These are phyloP conservation scores for Acrobasis consociella DNA, from an alignment of 2,888 invertebrate species.

Conservation along the genomic window DNA sequence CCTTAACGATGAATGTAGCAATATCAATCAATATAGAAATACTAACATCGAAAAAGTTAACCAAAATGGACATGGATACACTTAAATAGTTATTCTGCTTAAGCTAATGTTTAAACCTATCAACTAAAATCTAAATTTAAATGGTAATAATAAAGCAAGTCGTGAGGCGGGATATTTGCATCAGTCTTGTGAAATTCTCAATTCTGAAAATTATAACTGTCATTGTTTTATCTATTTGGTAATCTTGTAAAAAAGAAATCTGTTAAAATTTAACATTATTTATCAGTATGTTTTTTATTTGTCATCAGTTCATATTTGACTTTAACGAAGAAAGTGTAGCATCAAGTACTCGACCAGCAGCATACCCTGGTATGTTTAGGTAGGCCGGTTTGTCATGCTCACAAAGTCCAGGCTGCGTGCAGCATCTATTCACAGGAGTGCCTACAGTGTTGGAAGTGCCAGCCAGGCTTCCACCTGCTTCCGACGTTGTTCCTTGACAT, in stretches of 20 bases:
- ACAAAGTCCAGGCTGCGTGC: slow-evolving; percentile 75
- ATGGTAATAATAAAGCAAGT: slow-evolving; percentile 83
- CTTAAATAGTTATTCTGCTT: slow-evolving; percentile 60
- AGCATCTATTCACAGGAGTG: slow-evolving; percentile 63
- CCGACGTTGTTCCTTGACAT: slow-evolving; percentile 63
- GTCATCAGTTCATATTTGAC: slow-evolving; percentile 75
- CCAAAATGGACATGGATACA: slow-evolving; percentile 42
- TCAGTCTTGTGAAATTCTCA: slow-evolving; percentile 83
- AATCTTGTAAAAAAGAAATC: slow-evolving; percentile 71
- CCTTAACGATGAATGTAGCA: slow-evolving; percentile 6
- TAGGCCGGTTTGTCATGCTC: slow-evolving; percentile 81
- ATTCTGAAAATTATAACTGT: slow-evolving; percentile 78
- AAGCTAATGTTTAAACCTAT: slow-evolving; percentile 66
- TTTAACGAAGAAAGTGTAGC: slow-evolving; percentile 76
- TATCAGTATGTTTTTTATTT: slow-evolving; percentile 38
- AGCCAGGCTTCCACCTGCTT: slow-evolving; percentile 57
- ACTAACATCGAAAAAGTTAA: slow-evolving; percentile 7
- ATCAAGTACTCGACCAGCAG: slow-evolving; percentile 71
- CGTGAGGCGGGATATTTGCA: slow-evolving; percentile 83
- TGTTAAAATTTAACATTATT: slow-evolving; percentile 42
- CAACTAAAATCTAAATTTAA: slow-evolving; percentile 74
- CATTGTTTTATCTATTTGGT: slow-evolving; percentile 75
- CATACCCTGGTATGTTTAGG: slow-evolving; percentile 78
- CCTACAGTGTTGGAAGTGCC: slow-evolving; percentile 42
- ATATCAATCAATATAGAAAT: slow-evolving; percentile 5